These are phyloP conservation scores for Menura novaehollandiae DNA, from an alignment of 2,113 vertebrate species.

Conservation along the genomic window DNA sequence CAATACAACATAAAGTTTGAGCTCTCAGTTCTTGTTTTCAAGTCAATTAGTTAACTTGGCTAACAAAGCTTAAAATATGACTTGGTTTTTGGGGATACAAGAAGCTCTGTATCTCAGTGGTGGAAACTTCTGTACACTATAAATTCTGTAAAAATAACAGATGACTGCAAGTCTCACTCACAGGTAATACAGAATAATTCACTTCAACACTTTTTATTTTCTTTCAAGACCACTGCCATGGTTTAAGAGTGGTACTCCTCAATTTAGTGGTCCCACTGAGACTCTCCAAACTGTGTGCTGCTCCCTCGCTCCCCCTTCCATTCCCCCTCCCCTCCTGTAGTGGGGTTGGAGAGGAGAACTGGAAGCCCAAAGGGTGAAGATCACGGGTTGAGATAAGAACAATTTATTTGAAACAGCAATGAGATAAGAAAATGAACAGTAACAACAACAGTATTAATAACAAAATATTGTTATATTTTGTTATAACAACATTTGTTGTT, in stretches of 20 bases:
- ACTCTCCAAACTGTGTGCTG: not conserved
- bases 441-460: not conserved
- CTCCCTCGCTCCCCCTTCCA: not conserved
- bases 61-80: not conserved
- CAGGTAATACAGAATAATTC: not conserved
- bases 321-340: not conserved
- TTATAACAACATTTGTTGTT: too few species aligned
- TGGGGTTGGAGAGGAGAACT: not conserved
- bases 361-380: not conserved
- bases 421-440: not conserved
- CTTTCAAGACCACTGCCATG: not conserved
- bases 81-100: not conserved
- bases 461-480: too few species aligned
- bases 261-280: not conserved
- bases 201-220: not conserved
- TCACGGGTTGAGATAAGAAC: not conserved
- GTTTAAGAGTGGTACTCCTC: not conserved
- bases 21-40: not conserved
- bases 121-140: not conserved
- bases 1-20: not conserved
- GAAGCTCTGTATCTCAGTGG: not conserved
- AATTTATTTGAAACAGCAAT: not conserved
- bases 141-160: not conserved
- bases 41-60: not conserved
- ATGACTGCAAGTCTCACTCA: not conserved